A percentile compares a stretch with the other conserved stretches of the same genome.
phyloP scores from a whole-genome alignment of 2,797 vertebrate species.

The Epinephelus coioides region DNA sequence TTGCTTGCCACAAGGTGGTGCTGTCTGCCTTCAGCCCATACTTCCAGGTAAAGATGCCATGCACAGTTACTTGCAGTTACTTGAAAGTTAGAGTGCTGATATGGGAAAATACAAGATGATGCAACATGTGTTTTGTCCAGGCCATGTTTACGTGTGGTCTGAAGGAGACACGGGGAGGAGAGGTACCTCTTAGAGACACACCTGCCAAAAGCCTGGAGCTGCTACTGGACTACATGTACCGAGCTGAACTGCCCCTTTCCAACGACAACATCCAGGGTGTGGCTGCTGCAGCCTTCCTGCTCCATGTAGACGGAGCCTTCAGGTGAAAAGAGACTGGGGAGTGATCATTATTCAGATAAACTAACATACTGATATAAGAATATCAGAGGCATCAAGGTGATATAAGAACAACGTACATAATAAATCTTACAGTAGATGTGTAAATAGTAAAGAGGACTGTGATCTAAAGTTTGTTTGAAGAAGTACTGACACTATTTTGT shows the following conservation, averaged over 20 bases:
- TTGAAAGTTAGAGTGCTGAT: neutral
- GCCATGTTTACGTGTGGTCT: conserved; percentile 91
- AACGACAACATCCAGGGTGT: conserved; percentile 89
- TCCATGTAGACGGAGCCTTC: conserved; percentile 91
- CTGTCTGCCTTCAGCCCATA: conserved; percentile 93
- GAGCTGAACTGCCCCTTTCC: conserved; percentile 82
- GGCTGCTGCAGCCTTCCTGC: conserved; percentile 89
- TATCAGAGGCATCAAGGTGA: neutral
- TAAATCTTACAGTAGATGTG: neutral
- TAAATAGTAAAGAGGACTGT: neutral
- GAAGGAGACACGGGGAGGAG: conserved; percentile 86
- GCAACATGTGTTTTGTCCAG: conserved; percentile 43
- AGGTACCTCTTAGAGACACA: conserved; percentile 88
- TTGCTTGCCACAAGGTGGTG: conserved; percentile 91
- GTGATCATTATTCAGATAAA: too few relatives aligned
- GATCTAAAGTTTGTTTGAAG: neutral
- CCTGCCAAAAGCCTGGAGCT: conserved; percentile 87
- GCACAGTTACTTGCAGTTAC: neutral
- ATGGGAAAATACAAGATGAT: neutral
- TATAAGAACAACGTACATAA: too few relatives aligned
- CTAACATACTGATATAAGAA: too few relatives aligned
- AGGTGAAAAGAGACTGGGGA: conserved; percentile 25
- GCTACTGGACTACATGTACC: conserved; percentile 90
- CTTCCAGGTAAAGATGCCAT: conserved; percentile 86
- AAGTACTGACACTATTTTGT: neutral